Evolutionary conservation across 2,113 vertebrate genomes (phyloP).

Genomic region (Hippocampus zosterae): DNA sequence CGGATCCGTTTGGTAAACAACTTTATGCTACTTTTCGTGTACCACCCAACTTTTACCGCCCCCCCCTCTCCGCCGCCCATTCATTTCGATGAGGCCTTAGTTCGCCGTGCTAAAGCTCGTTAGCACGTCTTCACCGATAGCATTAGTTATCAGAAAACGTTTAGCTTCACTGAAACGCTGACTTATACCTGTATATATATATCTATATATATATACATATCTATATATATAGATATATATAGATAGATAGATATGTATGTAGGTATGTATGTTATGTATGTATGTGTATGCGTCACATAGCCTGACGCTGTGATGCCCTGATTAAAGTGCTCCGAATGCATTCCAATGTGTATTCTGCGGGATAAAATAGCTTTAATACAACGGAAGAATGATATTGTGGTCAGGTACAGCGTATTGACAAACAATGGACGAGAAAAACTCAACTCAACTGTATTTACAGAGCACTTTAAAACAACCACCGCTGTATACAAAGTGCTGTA

Average conservation of each 20-base stretch:
- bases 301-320: not conserved
- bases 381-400: not conserved
- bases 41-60: slow-evolving; percentile 32
- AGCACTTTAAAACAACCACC: no score
- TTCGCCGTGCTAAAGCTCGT: slow-evolving; percentile 54
- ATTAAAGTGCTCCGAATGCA: not conserved
- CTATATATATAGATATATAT: no score
- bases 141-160: not conserved
- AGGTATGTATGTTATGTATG: no score
- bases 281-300: not conserved
- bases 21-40: not conserved
- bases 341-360: not conserved
- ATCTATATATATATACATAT: no score
- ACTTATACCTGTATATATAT: no score
- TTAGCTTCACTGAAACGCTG: not conserved
- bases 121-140: slow-evolving; percentile 36
- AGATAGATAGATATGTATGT: no score
- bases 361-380: not conserved
- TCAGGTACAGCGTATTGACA: not conserved
- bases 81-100: slow-evolving; percentile 69
- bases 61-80: slow-evolving; percentile 39
- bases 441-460: no score
- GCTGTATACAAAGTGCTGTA: no score
- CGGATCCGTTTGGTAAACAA: slow-evolving; percentile 89
- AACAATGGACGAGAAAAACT: no score